phyloP scores from a whole-genome alignment of 1,140 invertebrate species.

The Sycophaga agraensis region DNA sequence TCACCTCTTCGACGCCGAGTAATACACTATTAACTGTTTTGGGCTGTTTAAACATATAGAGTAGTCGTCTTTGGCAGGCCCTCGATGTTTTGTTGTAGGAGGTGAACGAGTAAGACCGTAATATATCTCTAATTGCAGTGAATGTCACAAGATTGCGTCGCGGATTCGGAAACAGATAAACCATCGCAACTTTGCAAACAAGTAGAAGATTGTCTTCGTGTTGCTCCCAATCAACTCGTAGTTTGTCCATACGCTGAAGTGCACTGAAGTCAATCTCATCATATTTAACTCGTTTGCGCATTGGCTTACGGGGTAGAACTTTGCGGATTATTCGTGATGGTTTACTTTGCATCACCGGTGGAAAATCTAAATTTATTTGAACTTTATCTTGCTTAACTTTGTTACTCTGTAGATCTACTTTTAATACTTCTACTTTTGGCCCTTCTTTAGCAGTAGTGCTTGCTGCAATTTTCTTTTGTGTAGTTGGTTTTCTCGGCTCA shows the following conservation, averaged over 20 bases:
- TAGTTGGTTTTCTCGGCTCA: too few relatives aligned
- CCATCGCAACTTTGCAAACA: conserved; percentile 68
- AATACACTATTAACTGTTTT: conserved; percentile 61
- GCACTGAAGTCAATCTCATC: conserved; percentile 71
- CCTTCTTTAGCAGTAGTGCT: too few relatives aligned
- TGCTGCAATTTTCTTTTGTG: too few relatives aligned
- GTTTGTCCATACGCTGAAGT: conserved; percentile 64
- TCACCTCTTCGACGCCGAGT: conserved; percentile 65
- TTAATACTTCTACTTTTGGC: too few relatives aligned
- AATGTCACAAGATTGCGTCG: conserved; percentile 56
- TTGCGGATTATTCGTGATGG: conserved; percentile 38
- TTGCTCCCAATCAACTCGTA: conserved; percentile 65
- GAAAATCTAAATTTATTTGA: not conserved
- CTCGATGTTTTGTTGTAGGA: conserved; percentile 70
- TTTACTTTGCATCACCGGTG: conserved; percentile 21
- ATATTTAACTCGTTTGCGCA: conserved; percentile 51
- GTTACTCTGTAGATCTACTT: too few relatives aligned
- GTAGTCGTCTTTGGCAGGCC: conserved; percentile 68
- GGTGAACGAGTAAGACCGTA: conserved; percentile 59
- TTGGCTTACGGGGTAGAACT: conserved; percentile 44
- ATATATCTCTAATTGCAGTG: conserved; percentile 63
- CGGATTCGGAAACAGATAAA: conserved; percentile 64
- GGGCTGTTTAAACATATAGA: conserved; percentile 65
- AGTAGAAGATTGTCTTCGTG: conserved; percentile 68
- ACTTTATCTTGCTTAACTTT: not conserved